Base-by-base conservation (phyloP, 1,140 invertebrate genomes). In the Calephelis virginiensis region DNA sequence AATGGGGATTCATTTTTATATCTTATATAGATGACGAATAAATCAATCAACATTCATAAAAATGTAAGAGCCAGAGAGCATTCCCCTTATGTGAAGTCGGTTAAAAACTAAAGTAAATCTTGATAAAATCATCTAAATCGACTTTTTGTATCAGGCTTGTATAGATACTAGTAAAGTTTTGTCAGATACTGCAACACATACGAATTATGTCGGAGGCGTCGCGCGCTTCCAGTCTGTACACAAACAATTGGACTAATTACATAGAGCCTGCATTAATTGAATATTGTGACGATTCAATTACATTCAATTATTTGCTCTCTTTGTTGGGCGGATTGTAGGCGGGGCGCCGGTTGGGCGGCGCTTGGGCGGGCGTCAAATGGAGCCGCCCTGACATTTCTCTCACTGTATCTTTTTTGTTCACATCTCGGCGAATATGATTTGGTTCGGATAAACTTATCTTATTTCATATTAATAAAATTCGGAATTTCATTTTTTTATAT, bases 231-330 rank as follows among this genome's bases (percentile, higher is more conserved):
- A 28, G 43, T 47, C 59, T 65, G 61, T 63, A 69, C 72, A 63
- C 67, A 69, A 81, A 87, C 85, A 88, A 88, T 82, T 64, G 81
- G 74, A 68, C 72, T 80, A 76, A 88, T 88, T 81, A 81, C 64
- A 56, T 65, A 56, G 63, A 48, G 65, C 66, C 66, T 64, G 63
- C 70, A 63, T 70, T 87, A 85, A 86, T 81, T 85, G 77, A 87
- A 87, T 85, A 80, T 75, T 60, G 71, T 68, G 78, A 75, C 83
- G 80, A 85, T 86, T 82, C 77, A 82, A 86, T 88, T 87, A 85
- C 78, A 75, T 74, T 77, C 83, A 87, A 87, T 87, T 88, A 88
- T 83, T 77, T 72, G 69, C 69, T 74, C 71, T 69, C 62, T 69
- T 70, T 67, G 76, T 68, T 83, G 76, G 82, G 81, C 83, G 82